Evolutionary conservation across 2,797 vertebrate species (phyloP), one percentile per base, ranked within the genome.

Genomic region (Distichodus sexfasciatus): DNA sequence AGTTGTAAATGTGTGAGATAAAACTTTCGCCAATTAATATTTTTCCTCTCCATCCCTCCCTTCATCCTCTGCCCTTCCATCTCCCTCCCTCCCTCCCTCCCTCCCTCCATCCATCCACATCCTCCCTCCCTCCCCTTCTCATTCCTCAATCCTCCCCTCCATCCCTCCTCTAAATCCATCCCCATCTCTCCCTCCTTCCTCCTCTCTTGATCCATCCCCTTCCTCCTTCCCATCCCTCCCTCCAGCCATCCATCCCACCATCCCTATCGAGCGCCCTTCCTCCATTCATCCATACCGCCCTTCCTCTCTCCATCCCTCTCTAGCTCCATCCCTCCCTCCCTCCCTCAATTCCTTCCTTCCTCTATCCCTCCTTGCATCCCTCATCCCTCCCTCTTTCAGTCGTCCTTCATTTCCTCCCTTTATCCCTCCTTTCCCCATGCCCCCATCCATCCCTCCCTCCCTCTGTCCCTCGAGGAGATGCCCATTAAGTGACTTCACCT

Each of bases 401-500:
- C 44, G 9, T 21, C 15, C 38, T 9, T 4, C 6, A 2, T 15
- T 8, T 44, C n/a, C 9, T 3, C n/a, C 41, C 19, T 15, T 31
- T 5, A 19, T 0, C 6, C n/a, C 17, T 11, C 23, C 19, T 24
- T 17, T 21, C 33, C 26, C 23, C 54, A 8, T 54, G 23, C 21
- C 8, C 26, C 41, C 38, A 40, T 67, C 40, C 24, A 53, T 38
- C 21, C 35, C 24, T 33, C 5, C 23, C 40, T 36, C 43, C 14
- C 23, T 4, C 54, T 29, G 54, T 47, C 43, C 38, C 54, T 15
- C 19, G 24, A 10, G 24, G n/a, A n/a, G n/a, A n/a, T 23, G 14
- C 74, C 73, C 55, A 73, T 78, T 72, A 66, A 68, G 44, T 65
- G 64, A 63, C 54, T 60, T 66, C 46, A 66, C 76, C 72, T 69